phyloP scores from a whole-genome alignment of 1,140 invertebrate species.

The Drosophila tropicalis region DNA sequence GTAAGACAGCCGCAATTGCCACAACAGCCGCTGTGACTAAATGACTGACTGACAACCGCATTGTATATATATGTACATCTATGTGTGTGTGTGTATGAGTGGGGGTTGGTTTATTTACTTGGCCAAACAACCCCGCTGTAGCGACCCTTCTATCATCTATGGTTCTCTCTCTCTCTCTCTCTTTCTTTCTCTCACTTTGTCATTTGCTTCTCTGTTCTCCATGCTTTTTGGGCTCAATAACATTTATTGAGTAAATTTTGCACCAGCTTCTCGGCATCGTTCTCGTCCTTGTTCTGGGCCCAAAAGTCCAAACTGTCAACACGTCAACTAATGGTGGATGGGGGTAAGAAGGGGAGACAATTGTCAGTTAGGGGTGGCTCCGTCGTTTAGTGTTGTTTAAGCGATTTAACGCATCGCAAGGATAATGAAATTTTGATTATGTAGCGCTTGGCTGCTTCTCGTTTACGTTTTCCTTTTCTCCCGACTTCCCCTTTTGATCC shows the following conservation, averaged over 20 bases:
- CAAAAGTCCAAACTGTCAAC: constrained; percentile 72
- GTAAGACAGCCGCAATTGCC: constrained; percentile 62
- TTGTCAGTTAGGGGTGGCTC: constrained; percentile 34
- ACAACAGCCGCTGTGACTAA: constrained; percentile 73
- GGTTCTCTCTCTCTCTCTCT: constrained; percentile 18
- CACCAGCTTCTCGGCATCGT: constrained; percentile 59
- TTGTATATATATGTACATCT: constrained; percentile 31
- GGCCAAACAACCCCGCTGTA: constrained; percentile 62
- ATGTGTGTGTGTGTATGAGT: constrained; percentile 33
- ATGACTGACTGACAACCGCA: constrained; percentile 78
- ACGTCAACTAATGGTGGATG: constrained; percentile 62
- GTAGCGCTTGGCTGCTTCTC: constrained; percentile 66
- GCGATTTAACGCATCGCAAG: constrained; percentile 81
- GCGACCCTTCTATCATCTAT: constrained; percentile 16
- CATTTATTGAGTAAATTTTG: constrained; percentile 79
- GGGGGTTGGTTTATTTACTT: constrained; percentile 77
- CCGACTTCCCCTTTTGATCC: neutral
- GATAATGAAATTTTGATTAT: constrained; percentile 82
- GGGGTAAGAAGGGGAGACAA: neutral
- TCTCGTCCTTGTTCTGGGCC: constrained; percentile 38
- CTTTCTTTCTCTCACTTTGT: constrained; percentile 9
- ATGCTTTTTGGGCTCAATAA: constrained; percentile 56
- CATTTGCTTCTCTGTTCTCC: constrained; percentile 18
- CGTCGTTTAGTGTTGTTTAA: constrained; percentile 72
- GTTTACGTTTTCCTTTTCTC: neutral